Evolutionary conservation across 2,888 invertebrate genomes (phyloP).

Genomic region (Dexiosoma caninum): DNA sequence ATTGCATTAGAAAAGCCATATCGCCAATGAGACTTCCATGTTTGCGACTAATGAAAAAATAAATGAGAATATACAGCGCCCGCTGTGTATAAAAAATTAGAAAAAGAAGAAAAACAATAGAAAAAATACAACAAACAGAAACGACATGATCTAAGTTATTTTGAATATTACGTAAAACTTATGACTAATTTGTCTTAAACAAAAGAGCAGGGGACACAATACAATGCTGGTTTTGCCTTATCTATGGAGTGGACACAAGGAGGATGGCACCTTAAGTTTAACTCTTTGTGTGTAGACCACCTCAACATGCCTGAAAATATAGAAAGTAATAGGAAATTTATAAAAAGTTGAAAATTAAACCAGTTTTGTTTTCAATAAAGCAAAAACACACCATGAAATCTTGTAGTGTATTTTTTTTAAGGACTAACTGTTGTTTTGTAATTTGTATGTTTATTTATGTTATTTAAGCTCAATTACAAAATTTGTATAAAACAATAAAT

Average conservation of each 20-base stretch:
- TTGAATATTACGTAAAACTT: conserved; percentile 19
- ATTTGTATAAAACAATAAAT: conserved; percentile 63
- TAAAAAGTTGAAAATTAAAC: neutral
- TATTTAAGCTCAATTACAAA: conserved; percentile 66
- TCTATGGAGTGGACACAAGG: conserved; percentile 32
- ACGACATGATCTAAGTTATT: neutral
- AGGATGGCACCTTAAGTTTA: neutral
- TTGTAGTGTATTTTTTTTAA: neutral
- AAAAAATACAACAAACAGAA: neutral
- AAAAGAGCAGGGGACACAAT: neutral
- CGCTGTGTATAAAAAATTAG: conserved; percentile 66
- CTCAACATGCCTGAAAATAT: neutral
- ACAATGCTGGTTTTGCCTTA: neutral
- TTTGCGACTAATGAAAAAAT: conserved; percentile 31
- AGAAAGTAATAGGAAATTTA: no score
- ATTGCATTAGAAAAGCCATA: conserved; percentile 29
- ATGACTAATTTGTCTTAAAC: conserved; percentile 53
- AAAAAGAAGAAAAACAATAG: conserved; percentile 6
- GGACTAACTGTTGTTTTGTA: conserved; percentile 13
- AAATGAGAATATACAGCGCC: conserved; percentile 70
- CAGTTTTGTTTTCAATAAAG: neutral
- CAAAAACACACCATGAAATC: neutral
- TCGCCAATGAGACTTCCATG: conserved; percentile 44
- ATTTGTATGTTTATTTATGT: conserved; percentile 67
- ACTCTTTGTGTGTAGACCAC: neutral